Evolutionary conservation across 2,888 invertebrate genomes (phyloP), one percentile per base, ranked within the genome.

Genomic region (Tupiocoris notatus): DNA sequence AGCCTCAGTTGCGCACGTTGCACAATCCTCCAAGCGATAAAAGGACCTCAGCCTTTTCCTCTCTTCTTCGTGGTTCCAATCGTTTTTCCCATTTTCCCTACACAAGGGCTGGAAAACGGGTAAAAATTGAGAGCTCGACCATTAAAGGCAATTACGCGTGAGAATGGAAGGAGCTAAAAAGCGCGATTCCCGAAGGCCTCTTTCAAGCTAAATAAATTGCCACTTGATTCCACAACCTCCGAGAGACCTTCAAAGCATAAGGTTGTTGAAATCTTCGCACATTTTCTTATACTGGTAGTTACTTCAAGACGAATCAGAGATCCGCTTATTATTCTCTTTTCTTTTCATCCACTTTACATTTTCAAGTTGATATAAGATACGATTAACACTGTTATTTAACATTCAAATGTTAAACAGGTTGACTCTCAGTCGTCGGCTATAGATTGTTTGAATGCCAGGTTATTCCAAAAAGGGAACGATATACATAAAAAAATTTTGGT

Each of bases 1-100:
- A 57, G 59, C 73, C 61, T 73, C 63, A 73, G 73, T 54, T 21
- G 73, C 73, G 39, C 39, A 39, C 39, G 39, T 39, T 39, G 39
- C 39, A 39, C 39, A 39, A 39, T 39, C 39, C 39, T 39, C 39
- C 39, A 12, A 39, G 39, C 39, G 39, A 39, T 39, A 39, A 39
- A 39, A 39, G 39, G 39, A 39, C 39, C 39, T 12, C 39, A 39
- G 12, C 6, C 39, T 39, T 12, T 12, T 12, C 39, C 6, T 12
- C 39, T 12, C 39, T 12, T 39, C 12, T 39, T 39, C 39, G 6
- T 7, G 39, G 39, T 12, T 39, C 39, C 39, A 39, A 39, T 39
- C 39, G 39, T 39, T 39, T 39, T 39, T 39, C 39, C 39, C 39
- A 39, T 39, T 39, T 39, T 21, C 63, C 21, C 22, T 1, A 9